These are phyloP conservation scores for Falco cherrug DNA, from an alignment of 2,797 vertebrate genomes.

Conservation along the genomic window DNA sequence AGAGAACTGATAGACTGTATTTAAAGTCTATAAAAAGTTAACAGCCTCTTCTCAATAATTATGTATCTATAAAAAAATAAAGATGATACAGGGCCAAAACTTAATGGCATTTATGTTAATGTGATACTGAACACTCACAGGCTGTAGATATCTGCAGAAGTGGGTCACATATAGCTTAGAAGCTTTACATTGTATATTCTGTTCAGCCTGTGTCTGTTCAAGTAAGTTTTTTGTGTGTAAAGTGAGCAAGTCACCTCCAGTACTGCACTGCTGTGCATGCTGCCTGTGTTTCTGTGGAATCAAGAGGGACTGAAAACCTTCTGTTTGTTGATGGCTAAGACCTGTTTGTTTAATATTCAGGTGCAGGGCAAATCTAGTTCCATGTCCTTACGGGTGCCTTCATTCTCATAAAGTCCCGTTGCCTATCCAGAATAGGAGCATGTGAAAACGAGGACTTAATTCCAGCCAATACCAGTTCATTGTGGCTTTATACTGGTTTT, in stretches of 20 bases:
- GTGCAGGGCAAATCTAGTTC: neutral
- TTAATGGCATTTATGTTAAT: constrained; percentile 63
- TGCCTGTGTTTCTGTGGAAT: neutral
- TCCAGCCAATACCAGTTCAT: neutral
- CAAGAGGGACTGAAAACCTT: neutral
- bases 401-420: neutral
- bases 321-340: neutral
- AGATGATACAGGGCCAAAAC: constrained; percentile 43
- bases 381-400: neutral
- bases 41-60: constrained; percentile 64
- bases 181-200: neutral
- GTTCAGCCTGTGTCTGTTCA: neutral
- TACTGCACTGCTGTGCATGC: neutral
- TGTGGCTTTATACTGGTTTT: neutral
- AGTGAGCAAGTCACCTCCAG: neutral
- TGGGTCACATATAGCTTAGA: constrained; percentile 17
- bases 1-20: constrained; percentile 16
- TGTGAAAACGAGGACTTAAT: neutral
- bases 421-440: neutral
- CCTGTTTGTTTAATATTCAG: neutral
- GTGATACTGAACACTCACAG: neutral
- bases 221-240: neutral
- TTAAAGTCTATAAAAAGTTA: constrained; percentile 69
- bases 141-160: neutral
- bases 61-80: constrained; percentile 68